Base-by-base conservation (phyloP, 2,797 vertebrate species). In the Clangula hyemalis region DNA sequence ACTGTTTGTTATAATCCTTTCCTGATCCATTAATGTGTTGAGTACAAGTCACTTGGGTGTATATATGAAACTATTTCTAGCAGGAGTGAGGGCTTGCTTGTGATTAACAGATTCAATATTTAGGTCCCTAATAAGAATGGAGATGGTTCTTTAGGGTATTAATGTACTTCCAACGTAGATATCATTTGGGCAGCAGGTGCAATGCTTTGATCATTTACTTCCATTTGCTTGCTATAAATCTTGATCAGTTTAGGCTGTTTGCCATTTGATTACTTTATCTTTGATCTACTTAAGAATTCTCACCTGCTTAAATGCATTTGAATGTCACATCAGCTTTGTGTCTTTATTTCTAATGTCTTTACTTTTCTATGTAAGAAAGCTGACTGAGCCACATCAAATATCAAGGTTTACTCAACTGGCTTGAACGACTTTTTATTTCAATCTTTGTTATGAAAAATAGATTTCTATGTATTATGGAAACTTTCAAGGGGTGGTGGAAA, bases 191-290 rank as follows among this genome's bases (percentile, higher is more conserved):
- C 61, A 92, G 60, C 54, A 85, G 34, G 18, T 85, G 28, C 66
- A 87, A 43, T 8, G 34, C 65, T 96, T 90, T 76, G 90, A 71
- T 94, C 21, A 21, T 53, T 94, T 82, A 22, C 43, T 89, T 96
- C 70, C 47, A 11, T 88, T 89, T 91, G 43, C 64, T 81, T 90
- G 57, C 41, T 91, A 5, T 75, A 93, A 39, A 39, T 87, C 49
- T 66, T 58, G 25, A 72, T 95, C 58, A 53, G 27, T 85, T 96
- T 34, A 43, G 47, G 57, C 45, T 7, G 0, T 79, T 96, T 95
- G n/a, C 14, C 8, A 45, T 79, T 86, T 85, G 20, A 45, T 83
- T 70, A 47, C 1, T 1, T 66, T 60, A 30, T 65, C 34, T 80
- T 92, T 89, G 36, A 51, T 81, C 61, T 91, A 20, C 47, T 54